Conservation (phyloP, 2,797 vertebrate genomes). For the Phataginus tricuspis region DNA sequence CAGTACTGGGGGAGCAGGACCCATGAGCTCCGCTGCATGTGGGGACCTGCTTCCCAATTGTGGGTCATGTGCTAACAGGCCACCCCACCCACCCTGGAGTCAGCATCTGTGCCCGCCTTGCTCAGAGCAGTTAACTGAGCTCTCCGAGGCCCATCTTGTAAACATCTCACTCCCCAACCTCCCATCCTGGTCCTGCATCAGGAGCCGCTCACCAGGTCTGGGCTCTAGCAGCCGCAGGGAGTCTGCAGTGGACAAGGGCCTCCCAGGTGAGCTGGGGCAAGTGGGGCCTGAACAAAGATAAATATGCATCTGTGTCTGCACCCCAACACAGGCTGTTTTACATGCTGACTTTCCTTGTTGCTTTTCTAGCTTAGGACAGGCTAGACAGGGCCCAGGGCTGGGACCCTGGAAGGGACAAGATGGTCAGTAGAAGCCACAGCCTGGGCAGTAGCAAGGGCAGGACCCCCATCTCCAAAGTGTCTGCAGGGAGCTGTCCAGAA, state of each 20-base stretch:
- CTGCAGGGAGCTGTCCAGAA: rapidly evolving
- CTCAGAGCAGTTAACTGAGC: too few species aligned
- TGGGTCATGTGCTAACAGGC: neutral
- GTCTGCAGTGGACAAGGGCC: constrained; percentile 44
- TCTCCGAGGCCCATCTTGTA: too few species aligned
- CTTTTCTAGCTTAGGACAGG: neutral
- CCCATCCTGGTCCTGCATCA: neutral
- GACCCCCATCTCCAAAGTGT: rapidly evolving
- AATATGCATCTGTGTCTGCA: neutral
- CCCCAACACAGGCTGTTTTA: neutral
- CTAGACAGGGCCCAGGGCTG: neutral
- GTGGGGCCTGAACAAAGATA: too few species aligned
- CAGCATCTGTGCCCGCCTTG: too few species aligned
- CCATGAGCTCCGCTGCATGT: neutral
- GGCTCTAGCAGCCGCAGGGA: constrained; percentile 8
- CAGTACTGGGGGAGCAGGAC: too few species aligned
- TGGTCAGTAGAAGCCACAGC: neutral
- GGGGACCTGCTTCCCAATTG: neutral
- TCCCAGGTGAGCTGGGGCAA: too few species aligned
- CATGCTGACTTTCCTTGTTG: neutral
- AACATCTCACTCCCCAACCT: neutral
- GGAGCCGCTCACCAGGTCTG: neutral
- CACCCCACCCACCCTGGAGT: neutral
- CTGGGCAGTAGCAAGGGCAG: neutral
- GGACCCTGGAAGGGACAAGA: neutral